phyloP scores from a whole-genome alignment of 2,797 vertebrate genomes.

The Micrastur ruficollis region DNA sequence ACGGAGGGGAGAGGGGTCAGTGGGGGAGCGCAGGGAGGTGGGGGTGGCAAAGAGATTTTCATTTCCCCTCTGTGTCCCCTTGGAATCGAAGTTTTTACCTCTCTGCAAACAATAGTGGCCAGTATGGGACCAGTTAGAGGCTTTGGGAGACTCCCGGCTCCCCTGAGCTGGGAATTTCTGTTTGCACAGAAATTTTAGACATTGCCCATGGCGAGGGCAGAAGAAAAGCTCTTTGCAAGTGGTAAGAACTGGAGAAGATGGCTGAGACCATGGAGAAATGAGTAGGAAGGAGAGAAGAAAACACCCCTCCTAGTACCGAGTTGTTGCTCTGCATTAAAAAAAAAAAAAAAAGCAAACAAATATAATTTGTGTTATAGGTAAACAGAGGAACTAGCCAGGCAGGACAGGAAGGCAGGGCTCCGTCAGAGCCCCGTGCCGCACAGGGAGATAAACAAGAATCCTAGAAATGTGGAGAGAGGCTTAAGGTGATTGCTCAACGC shows the following conservation, averaged over 20 bases:
- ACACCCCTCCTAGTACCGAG: neutral
- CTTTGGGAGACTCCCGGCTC: neutral
- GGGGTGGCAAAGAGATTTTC: conserved; percentile 42
- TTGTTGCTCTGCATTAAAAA: neutral
- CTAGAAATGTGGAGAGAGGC: conserved; percentile 43
- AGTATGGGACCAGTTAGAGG: neutral
- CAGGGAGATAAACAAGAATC: conserved; percentile 32
- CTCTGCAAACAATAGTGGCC: conserved; percentile 21
- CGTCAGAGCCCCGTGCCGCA: fast-evolving
- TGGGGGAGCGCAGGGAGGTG: neutral
- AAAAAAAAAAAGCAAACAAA: neutral
- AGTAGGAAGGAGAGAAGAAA: neutral
- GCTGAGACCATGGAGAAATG: neutral
- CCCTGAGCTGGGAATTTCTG: neutral
- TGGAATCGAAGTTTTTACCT: conserved; percentile 33
- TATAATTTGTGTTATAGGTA: neutral
- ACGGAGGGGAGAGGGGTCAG: conserved; percentile 21
- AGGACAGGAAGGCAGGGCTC: conserved; percentile 30
- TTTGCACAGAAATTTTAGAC: neutral
- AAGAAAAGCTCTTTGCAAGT: neutral
- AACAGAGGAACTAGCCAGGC: conserved; percentile 43
- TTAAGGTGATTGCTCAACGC: conserved; percentile 48
- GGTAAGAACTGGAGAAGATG: neutral
- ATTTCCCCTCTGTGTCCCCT: conserved; percentile 41
- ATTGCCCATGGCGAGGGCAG: neutral